phyloP scores from a whole-genome alignment of 2,113 vertebrate species.

The Hippocampus barbouri region DNA sequence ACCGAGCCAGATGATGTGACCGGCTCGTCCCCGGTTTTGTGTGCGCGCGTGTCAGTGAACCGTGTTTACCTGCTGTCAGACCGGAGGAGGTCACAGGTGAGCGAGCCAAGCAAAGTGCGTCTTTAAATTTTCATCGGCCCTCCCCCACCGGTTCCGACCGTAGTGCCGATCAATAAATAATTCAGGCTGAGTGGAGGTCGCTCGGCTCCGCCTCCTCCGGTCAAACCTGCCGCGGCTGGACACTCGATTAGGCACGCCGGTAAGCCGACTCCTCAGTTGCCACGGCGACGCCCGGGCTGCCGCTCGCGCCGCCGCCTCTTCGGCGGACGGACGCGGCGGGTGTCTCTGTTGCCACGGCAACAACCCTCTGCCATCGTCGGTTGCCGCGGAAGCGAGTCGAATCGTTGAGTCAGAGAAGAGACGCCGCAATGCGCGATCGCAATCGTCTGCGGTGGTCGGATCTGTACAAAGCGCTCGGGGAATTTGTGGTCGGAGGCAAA shows the following conservation, averaged over 20 bases:
- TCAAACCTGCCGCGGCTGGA: not conserved
- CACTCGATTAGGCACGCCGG: not conserved
- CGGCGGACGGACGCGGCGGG: not conserved
- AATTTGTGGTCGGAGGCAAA: no score
- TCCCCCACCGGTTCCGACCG: not conserved
- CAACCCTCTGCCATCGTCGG: not conserved
- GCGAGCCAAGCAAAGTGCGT: constrained; percentile 27
- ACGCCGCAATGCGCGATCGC: not conserved
- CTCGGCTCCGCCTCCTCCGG: constrained; percentile 12
- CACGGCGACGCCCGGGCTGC: not conserved
- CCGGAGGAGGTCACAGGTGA: not conserved
- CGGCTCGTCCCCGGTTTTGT: no score
- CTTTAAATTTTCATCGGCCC: constrained; percentile 49
- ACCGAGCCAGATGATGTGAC: no score
- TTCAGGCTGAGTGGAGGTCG: constrained; percentile 37
- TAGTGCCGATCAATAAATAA: constrained; percentile 31
- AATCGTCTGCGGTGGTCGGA: no score
- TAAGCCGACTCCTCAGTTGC: not conserved
- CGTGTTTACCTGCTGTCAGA: not conserved
- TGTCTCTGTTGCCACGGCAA: not conserved
- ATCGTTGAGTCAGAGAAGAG: not conserved
- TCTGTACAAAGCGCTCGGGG: no score
- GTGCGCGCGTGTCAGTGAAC: no score
- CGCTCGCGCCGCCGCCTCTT: not conserved
- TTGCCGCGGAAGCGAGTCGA: not conserved